A percentile compares a stretch with the other conserved stretches of the same genome.
phyloP scores from a whole-genome alignment of 2,888 invertebrate species.

The Dascillus cervinus region DNA sequence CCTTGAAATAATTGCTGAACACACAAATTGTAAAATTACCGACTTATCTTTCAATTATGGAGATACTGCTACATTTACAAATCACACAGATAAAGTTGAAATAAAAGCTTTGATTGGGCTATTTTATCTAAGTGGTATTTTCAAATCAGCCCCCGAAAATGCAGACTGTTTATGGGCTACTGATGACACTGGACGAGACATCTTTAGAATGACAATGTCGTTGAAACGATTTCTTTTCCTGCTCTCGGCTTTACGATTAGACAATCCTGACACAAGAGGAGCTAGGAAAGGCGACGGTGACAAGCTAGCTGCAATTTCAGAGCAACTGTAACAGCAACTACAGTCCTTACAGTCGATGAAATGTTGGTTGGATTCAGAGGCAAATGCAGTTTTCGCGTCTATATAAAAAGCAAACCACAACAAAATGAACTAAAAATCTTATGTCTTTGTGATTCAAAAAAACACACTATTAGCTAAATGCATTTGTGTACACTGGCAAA shows the following conservation, averaged over 20 bases:
- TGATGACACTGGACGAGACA: neutral
- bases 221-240: constrained; percentile 7
- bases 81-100: too few species aligned
- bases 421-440: constrained; percentile 3
- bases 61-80: too few species aligned
- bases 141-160: too few species aligned
- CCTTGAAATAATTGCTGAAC: too few species aligned
- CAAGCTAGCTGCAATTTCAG: constrained; percentile 8
- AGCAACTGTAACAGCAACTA: constrained; percentile 3
- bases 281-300: constrained; percentile 5
- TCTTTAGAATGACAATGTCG: constrained; percentile 2
- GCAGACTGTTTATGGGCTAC: neutral
- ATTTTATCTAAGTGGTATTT: too few species aligned
- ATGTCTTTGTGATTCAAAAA: neutral
- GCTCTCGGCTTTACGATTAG: constrained; percentile 6
- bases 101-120: too few species aligned
- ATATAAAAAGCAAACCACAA: neutral
- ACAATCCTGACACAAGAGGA: constrained; percentile 4
- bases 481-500: constrained; percentile 4
- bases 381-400: constrained; percentile 7
- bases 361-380: constrained; percentile 9
- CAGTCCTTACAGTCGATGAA: constrained; percentile 7
- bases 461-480: constrained; percentile 3
- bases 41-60: too few species aligned
- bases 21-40: too few species aligned